Evolutionary conservation across 2,888 invertebrate genomes (phyloP).

Genomic region (Adineta ricciae): DNA sequence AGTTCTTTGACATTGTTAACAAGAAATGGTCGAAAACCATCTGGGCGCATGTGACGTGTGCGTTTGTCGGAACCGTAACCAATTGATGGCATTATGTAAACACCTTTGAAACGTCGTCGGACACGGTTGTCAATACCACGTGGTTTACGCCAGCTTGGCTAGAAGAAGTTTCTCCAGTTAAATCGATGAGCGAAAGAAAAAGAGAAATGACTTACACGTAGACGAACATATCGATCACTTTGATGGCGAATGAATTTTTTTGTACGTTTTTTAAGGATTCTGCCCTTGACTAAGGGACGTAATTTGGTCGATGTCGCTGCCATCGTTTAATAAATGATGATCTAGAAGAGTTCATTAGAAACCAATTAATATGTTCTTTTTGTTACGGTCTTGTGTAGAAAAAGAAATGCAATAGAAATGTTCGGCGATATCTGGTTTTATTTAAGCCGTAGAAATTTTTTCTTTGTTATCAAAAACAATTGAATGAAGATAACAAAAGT

Average conservation of each 20-base stretch:
- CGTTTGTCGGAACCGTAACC: constrained; percentile 92
- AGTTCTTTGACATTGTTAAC: constrained; percentile 81
- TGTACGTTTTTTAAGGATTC: constrained; percentile 86
- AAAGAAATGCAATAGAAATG: background rate
- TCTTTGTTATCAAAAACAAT: background rate
- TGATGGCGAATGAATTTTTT: constrained; percentile 97
- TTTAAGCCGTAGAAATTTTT: background rate
- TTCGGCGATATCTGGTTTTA: constrained; percentile 9
- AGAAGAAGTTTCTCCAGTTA: too few relatives aligned
- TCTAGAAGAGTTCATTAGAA: background rate
- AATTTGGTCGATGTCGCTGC: constrained; percentile 17
- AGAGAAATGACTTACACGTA: constrained; percentile 60
- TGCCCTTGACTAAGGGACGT: constrained; percentile 29
- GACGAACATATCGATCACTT: constrained; percentile 86
- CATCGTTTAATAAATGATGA: background rate
- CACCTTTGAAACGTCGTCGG: constrained; percentile 95
- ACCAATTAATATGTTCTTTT: background rate
- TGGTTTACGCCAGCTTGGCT: constrained; percentile 97
- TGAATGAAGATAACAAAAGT: background rate
- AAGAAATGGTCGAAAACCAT: constrained; percentile 89
- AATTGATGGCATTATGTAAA: constrained; percentile 95
- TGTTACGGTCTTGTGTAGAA: background rate
- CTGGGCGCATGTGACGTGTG: constrained; percentile 90
- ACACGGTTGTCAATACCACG: constrained; percentile 99
- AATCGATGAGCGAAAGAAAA: background rate